phyloP scores from a whole-genome alignment of 2,888 invertebrate genomes.

The Archips crataeganus region DNA sequence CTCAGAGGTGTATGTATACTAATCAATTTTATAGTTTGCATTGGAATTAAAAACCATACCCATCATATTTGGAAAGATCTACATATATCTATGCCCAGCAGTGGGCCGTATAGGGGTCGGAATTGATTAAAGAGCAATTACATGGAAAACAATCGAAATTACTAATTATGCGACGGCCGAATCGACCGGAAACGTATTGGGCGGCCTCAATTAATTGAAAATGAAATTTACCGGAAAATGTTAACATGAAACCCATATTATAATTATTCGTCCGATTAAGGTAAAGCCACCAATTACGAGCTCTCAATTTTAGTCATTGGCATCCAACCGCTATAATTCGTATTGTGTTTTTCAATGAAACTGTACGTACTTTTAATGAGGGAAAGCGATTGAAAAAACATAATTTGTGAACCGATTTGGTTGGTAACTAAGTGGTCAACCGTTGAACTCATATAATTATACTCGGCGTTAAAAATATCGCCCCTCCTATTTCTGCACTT shows the following conservation, averaged over 20 bases:
- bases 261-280: slow-evolving; percentile 7
- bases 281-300: slow-evolving; percentile 6
- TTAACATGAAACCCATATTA: slow-evolving; percentile 5
- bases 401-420: background rate
- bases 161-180: background rate
- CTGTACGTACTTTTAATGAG: background rate
- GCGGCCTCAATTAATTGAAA: background rate
- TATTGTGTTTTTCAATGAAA: background rate
- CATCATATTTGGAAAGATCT: too few species aligned
- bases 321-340: background rate
- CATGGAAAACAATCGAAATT: background rate
- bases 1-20: too few species aligned
- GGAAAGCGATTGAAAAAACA: background rate
- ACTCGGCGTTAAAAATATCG: too few species aligned
- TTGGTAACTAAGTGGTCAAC: background rate
- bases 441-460: too few species aligned
- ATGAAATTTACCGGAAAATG: background rate
- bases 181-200: slow-evolving; percentile 6
- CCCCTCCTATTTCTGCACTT: too few species aligned
- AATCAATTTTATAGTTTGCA: too few species aligned
- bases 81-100: too few species aligned
- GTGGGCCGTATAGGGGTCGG: too few species aligned
- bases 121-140: background rate
- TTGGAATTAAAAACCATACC: too few species aligned
- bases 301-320: slow-evolving; percentile 1